Conservation (phyloP, 1,140 invertebrate species). For the Hyphantria cunea region DNA sequence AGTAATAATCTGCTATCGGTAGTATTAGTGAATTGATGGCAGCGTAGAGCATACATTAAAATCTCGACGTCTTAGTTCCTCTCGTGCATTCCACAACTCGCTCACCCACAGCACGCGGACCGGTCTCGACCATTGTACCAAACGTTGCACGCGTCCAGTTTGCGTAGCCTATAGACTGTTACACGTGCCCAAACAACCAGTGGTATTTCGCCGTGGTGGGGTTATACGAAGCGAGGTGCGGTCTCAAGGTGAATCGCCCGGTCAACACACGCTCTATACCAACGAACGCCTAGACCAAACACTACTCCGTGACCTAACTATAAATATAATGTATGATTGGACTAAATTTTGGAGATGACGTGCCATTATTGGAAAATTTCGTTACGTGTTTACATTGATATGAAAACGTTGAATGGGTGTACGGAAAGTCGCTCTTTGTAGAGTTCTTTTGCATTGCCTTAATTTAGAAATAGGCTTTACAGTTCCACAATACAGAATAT, state of each 20-base stretch:
- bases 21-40: constrained; percentile 53
- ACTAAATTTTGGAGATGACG: constrained; percentile 40
- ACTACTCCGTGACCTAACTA: constrained; percentile 63
- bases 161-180: constrained; percentile 45
- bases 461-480: too few species aligned
- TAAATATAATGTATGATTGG: constrained; percentile 44
- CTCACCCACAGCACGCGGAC: constrained; percentile 76
- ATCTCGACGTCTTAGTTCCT: constrained; percentile 67
- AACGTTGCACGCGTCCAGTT: constrained; percentile 62
- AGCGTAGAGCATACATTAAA: constrained; percentile 71
- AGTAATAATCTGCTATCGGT: constrained; percentile 29
- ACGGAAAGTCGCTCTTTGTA: too few species aligned
- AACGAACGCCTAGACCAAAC: constrained; percentile 76
- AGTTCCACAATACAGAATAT: too few species aligned
- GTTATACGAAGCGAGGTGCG: constrained; percentile 70
- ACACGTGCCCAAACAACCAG: constrained; percentile 40
- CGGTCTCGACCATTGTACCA: constrained; percentile 75
- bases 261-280: constrained; percentile 71
- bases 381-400: not conserved
- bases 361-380: constrained; percentile 39
- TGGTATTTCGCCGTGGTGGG: constrained; percentile 47
- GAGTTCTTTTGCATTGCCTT: too few species aligned
- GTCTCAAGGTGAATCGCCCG: constrained; percentile 78
- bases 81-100: constrained; percentile 77
- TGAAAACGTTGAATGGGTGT: too few species aligned